Percentiles rank a stretch among this genome's conserved stretches.
Evolutionary conservation across 2,797 vertebrate genomes (phyloP).

Genomic region (Galaxias olidus): DNA sequence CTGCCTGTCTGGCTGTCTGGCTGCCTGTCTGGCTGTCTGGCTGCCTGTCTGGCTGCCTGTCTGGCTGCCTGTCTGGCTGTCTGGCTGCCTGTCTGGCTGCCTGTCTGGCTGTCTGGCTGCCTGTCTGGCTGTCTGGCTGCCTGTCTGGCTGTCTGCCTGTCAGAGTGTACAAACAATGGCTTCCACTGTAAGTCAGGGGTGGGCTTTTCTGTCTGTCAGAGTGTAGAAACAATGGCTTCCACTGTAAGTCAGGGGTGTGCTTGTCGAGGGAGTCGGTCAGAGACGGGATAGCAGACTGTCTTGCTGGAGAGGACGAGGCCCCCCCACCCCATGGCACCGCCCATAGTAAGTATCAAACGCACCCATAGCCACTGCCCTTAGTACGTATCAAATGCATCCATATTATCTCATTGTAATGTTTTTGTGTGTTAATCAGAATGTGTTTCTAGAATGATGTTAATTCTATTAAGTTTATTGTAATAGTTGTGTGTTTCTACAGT

Average conservation of each 20-base stretch:
- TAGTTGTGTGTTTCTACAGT: no score
- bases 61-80: neutral
- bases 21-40: no score
- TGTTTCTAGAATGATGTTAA: no score
- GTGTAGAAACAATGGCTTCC: conserved; percentile 70
- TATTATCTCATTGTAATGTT: neutral
- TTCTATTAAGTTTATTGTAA: no score
- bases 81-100: neutral
- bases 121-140: neutral
- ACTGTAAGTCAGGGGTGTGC: conserved; percentile 83
- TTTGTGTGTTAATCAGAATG: no score
- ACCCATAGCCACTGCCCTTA: neutral
- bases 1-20: no score
- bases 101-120: no score
- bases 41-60: no score
- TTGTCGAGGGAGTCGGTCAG: conserved; percentile 56
- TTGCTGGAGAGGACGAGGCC: conserved; percentile 84
- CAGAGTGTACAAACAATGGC: conserved; percentile 73
- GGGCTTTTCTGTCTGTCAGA: conserved; percentile 80
- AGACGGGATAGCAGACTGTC: conserved; percentile 83
- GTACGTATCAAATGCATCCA: neutral
- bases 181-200: conserved; percentile 82
- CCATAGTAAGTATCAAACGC: neutral
- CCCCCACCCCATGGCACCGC: accelerated
- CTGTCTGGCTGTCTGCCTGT: conserved; percentile 15